Conservation (phyloP, 2,888 invertebrate species). For the Nipponacmea schrenckii region DNA sequence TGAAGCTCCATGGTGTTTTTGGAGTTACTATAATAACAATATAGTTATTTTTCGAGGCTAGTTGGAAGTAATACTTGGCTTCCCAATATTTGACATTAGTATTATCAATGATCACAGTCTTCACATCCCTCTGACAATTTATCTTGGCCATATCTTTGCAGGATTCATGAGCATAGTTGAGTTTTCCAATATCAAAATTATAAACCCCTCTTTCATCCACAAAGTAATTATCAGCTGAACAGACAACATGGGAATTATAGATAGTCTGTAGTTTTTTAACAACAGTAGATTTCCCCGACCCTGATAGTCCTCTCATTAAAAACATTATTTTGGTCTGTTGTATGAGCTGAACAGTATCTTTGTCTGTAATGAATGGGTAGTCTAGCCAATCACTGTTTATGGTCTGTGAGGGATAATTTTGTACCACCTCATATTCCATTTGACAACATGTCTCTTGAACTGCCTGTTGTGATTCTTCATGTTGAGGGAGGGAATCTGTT, state of each 20-base stretch:
- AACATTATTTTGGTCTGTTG: conserved; percentile 57
- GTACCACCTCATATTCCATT: too few relatives aligned
- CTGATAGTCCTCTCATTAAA: conserved; percentile 67
- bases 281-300: conserved; percentile 66
- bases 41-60: conserved; percentile 58
- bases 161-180: conserved; percentile 59
- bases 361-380: conserved; percentile 49
- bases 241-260: conserved; percentile 53
- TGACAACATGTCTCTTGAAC: too few relatives aligned
- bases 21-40: conserved; percentile 62
- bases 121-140: conserved; percentile 45
- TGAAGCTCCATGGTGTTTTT: conserved; percentile 62
- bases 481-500: too few relatives aligned
- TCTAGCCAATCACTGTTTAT: conserved; percentile 10
- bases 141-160: conserved; percentile 56
- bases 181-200: conserved; percentile 48
- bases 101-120: conserved; percentile 66
- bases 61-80: conserved; percentile 56
- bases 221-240: conserved; percentile 66
- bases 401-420: too few relatives aligned
- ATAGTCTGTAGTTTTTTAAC: conserved; percentile 46
- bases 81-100: conserved; percentile 66
- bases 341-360: conserved; percentile 38
- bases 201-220: conserved; percentile 45
- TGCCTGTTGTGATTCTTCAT: too few relatives aligned